A percentile compares a stretch with the other conserved stretches of the same genome.
These are phyloP conservation scores for Eulemur macaco DNA, from an alignment of 2,113 vertebrate genomes.

Conservation along the genomic window DNA sequence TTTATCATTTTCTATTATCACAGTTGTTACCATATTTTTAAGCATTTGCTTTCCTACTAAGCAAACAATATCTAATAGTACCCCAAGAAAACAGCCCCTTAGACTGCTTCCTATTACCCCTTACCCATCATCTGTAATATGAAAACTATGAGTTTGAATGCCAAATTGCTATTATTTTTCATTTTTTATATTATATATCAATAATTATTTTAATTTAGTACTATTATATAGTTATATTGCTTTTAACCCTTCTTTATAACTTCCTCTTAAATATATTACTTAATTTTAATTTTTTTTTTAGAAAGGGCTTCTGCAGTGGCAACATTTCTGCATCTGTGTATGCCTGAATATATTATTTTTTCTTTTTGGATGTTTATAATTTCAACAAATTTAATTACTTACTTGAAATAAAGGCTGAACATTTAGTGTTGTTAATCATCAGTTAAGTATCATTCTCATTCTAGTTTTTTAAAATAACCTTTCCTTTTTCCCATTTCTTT, in stretches of 20 bases:
- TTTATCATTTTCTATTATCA: neutral
- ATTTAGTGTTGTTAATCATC: neutral
- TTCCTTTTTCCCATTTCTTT: neutral
- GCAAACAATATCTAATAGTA: neutral
- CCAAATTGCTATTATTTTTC: neutral
- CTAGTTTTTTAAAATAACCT: neutral
- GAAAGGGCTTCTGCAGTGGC: neutral
- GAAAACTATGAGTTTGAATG: neutral
- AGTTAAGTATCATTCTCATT: neutral
- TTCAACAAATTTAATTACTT: neutral
- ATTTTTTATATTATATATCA: neutral
- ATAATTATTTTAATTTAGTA: neutral
- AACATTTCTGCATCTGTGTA: neutral
- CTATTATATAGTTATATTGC: neutral
- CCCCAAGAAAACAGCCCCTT: neutral
- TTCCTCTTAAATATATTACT: neutral
- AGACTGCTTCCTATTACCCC: neutral
- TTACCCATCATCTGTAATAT: neutral
- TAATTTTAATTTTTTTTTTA: neutral
- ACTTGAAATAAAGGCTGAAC: neutral
- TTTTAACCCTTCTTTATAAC: neutral
- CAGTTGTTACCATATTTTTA: neutral
- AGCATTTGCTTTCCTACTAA: neutral
- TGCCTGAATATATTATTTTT: neutral
- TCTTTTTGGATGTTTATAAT: neutral